These are phyloP conservation scores for Tetragonisca angustula DNA, from an alignment of 2,888 invertebrate species.

Conservation along the genomic window DNA sequence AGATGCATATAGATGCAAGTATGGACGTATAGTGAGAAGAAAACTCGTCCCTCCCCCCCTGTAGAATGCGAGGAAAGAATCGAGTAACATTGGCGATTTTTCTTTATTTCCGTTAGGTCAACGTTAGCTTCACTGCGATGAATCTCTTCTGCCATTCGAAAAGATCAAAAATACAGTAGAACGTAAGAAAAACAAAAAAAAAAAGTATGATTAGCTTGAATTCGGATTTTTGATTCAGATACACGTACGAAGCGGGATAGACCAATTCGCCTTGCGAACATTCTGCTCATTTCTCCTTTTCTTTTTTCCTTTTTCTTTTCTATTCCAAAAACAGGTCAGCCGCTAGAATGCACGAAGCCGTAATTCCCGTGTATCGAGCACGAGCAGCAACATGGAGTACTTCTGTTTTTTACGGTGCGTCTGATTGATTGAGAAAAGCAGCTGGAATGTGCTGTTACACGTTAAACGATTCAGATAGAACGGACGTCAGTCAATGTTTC, in stretches of 20 bases:
- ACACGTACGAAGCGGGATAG: slow-evolving; percentile 46
- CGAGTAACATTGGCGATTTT: slow-evolving; percentile 47
- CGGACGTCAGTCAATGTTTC: slow-evolving; percentile 73
- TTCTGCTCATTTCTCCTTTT: neutral
- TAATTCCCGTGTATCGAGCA: slow-evolving; percentile 48
- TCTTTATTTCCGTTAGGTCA: slow-evolving; percentile 26
- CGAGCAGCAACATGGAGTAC: slow-evolving; percentile 53
- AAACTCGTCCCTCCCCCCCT: slow-evolving; percentile 32
- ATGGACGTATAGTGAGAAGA: slow-evolving; percentile 30
- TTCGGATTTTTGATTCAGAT: slow-evolving; percentile 44
- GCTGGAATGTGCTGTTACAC: slow-evolving; percentile 80
- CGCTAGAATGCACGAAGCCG: slow-evolving; percentile 49
- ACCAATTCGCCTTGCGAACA: slow-evolving; percentile 49
- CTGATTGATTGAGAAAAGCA: slow-evolving; percentile 74
- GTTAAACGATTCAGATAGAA: slow-evolving; percentile 67
- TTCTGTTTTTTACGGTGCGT: slow-evolving; percentile 46
- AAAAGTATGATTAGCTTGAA: neutral
- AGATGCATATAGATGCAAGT: slow-evolving; percentile 6
- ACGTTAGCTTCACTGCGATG: neutral
- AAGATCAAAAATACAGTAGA: neutral
- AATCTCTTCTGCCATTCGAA: neutral
- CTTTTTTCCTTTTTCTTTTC: slow-evolving; percentile 12
- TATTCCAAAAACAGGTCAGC: slow-evolving; percentile 44
- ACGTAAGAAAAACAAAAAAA: neutral
- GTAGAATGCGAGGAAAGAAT: slow-evolving; percentile 18